Base-by-base conservation (phyloP, 92 coral and sea anemone species). In the Zoanthus sansibaricus region DNA sequence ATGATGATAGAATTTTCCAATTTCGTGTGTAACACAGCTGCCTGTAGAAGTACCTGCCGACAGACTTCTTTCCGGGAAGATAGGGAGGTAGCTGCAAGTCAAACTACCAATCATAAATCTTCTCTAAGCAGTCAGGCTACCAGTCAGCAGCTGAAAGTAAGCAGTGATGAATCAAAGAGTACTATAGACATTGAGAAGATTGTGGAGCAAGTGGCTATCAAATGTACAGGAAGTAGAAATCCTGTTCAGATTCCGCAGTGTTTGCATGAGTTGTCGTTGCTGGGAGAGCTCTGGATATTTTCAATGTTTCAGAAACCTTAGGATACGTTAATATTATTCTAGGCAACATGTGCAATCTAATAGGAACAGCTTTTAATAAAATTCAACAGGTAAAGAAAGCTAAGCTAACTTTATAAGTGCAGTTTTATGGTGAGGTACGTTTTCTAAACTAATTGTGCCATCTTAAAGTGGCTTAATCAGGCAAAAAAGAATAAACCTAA, bases 401-500 rank as follows among this genome's bases (percentile, higher is more conserved):
- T 33, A 59, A 70, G 7, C 90, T 71, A 52, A 87, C 87, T 66
- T 71, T 87, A 47, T 42, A 72, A 61, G 80, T 87, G n/a, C 89
- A 86, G 62, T 86, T 86, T 44, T 86, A 77, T 55, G 89, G 89
- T 14, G 89, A 86, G 89, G 89, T 86, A 86, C 70, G 79, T 17
- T 56, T 56, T 56, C 62, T 56, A 11, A 56, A 56, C 62, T 11
- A 56, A 0, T 56, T 56, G 11, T 56, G 62, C 12, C 62, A 56
- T 56, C 62, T 56, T 56, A 17, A 17, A 56, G 12, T 56, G 11
- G 12, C 62, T 56, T 56, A 56, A 6, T 17, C 62, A 56, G 62
- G 11, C 12, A 56, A 56, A 56, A 17, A 56, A 56, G 62, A 56
- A 56, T 56, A 56, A 56, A 56, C 62, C 11, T 56, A 56, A 56